Percentiles rank a stretch among this genome's conserved stretches.
phyloP scores from a whole-genome alignment of 2,888 invertebrate genomes.

The Blastobasis adustella region DNA sequence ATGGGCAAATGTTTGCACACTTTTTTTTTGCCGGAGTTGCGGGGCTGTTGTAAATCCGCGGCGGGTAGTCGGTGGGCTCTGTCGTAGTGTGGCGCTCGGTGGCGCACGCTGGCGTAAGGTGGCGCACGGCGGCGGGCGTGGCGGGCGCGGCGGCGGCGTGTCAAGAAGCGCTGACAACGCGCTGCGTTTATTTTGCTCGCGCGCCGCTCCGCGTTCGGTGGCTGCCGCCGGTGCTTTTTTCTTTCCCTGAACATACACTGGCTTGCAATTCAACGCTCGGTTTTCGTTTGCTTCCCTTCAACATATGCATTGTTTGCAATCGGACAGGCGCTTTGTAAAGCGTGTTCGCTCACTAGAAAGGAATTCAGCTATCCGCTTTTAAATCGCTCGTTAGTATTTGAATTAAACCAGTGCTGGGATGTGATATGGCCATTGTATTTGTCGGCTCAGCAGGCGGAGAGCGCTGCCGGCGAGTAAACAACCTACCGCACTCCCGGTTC shows the following conservation, averaged over 20 bases:
- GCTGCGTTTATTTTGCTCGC: slow-evolving; percentile 23
- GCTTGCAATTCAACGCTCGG: slow-evolving; percentile 48
- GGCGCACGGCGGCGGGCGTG: slow-evolving; percentile 21
- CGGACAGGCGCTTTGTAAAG: slow-evolving; percentile 38
- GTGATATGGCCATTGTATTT: too few species aligned
- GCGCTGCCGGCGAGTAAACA: too few species aligned
- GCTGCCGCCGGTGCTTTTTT: not conserved
- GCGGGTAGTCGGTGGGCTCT: slow-evolving; percentile 26
- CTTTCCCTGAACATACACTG: slow-evolving; percentile 34
- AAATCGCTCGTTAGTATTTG: slow-evolving; percentile 29
- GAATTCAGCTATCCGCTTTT: slow-evolving; percentile 34
- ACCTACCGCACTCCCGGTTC: too few species aligned
- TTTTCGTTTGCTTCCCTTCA: slow-evolving; percentile 49
- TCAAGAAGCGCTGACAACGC: slow-evolving; percentile 45
- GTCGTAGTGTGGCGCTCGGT: slow-evolving; percentile 19
- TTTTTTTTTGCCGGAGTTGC: slow-evolving; percentile 9
- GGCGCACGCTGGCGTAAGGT: slow-evolving; percentile 24
- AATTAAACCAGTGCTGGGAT: slow-evolving; percentile 4
- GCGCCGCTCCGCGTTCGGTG: slow-evolving; percentile 8
- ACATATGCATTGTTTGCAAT: slow-evolving; percentile 47
- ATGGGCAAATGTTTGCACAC: slow-evolving; percentile 46
- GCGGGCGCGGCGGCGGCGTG: slow-evolving; percentile 26
- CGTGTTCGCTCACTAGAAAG: slow-evolving; percentile 30
- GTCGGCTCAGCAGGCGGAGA: too few species aligned
- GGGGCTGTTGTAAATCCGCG: slow-evolving; percentile 12